These are phyloP conservation scores for Cricetomys ansorgei DNA, from an alignment of 2,113 vertebrate species.

Conservation along the genomic window DNA sequence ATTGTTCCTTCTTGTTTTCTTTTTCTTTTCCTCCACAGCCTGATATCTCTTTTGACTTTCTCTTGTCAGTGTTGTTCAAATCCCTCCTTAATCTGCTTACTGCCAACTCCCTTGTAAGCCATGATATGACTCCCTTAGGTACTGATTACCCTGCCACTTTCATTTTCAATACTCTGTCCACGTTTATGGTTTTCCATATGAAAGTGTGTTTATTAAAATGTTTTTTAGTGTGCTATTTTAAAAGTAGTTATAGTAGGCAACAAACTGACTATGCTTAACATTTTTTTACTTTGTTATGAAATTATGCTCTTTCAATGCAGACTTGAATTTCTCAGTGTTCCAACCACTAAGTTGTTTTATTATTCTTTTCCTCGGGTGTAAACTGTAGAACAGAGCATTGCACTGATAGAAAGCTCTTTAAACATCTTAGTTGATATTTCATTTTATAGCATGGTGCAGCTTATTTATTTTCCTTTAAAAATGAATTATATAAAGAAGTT, in stretches of 20 bases:
- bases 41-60: not conserved
- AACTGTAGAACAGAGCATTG: constrained; percentile 33
- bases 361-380: constrained; percentile 24
- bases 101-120: not conserved
- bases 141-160: not conserved
- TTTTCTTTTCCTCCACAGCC: not conserved
- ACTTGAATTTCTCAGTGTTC: constrained; percentile 61
- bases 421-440: constrained; percentile 57
- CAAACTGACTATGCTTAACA: constrained; percentile 35
- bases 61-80: not conserved
- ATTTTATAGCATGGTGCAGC: not conserved
- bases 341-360: not conserved
- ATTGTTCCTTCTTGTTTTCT: not conserved
- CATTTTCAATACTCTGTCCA: constrained; percentile 6
- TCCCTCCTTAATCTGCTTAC: not conserved
- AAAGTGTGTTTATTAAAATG: constrained; percentile 53
- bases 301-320: constrained; percentile 49
- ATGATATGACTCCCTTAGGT: not conserved
- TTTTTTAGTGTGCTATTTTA: constrained; percentile 58
- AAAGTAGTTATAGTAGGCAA: constrained; percentile 32
- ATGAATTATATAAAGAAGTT: not conserved
- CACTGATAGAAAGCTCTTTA: constrained; percentile 1
- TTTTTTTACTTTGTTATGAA: constrained; percentile 58
- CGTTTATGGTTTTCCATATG: constrained; percentile 24
- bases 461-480: constrained; percentile 57